Percentiles rank a stretch among this genome's conserved stretches.
Conservation (phyloP, 2,797 vertebrate species). For the Potorous gilbertii region DNA sequence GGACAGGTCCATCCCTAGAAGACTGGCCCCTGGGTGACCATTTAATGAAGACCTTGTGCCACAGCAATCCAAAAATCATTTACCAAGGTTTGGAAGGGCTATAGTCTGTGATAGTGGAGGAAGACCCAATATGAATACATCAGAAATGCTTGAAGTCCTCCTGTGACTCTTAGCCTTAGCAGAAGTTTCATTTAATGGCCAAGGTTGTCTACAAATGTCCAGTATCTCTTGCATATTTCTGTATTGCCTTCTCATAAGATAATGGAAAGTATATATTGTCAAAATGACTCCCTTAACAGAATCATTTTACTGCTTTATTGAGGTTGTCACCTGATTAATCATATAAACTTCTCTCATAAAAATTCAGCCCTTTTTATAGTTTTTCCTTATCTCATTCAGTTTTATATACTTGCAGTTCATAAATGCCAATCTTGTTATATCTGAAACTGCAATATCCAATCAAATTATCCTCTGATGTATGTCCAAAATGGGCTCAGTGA, state of each 20-base stretch:
- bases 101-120: neutral
- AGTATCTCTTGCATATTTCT: neutral
- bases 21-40: neutral
- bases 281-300: constrained; percentile 43
- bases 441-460: constrained; percentile 76
- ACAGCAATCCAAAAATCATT: neutral
- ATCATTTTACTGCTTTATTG: constrained; percentile 49
- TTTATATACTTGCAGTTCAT: constrained; percentile 72
- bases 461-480: constrained; percentile 71
- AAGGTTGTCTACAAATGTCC: neutral
- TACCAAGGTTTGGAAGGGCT: neutral
- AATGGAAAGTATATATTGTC: constrained; percentile 32
- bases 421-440: constrained; percentile 73
- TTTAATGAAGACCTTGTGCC: neutral
- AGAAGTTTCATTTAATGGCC: neutral
- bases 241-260: constrained; percentile 11
- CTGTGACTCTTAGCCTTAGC: neutral
- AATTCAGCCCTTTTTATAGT: constrained; percentile 55
- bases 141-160: neutral
- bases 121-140: neutral
- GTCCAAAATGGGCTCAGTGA: constrained; percentile 68
- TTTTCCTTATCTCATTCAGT: constrained; percentile 58
- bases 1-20: neutral
- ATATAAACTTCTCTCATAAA: constrained; percentile 63
- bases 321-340: constrained; percentile 59